phyloP scores from a whole-genome alignment of 2,888 invertebrate species.

The Latheticus oryzae region DNA sequence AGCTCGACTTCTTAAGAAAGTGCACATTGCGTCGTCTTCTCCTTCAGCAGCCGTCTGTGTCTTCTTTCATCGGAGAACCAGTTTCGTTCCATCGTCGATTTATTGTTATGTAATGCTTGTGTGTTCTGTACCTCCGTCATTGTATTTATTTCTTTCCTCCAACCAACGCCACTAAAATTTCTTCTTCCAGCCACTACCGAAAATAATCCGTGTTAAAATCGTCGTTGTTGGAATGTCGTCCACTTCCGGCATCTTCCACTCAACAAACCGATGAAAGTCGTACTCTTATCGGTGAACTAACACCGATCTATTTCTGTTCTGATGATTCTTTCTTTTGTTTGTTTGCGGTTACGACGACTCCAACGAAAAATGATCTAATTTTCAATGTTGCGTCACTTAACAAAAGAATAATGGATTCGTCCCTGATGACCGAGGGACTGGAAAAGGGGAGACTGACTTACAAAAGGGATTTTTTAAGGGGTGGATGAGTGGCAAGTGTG shows the following conservation, averaged over 20 bases:
- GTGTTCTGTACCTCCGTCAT: constrained; percentile 20
- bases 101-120: constrained; percentile 41
- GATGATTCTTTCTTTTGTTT: constrained; percentile 17
- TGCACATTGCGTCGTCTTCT: constrained; percentile 47
- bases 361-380: constrained; percentile 33
- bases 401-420: constrained; percentile 34
- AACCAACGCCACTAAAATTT: too few relatives aligned
- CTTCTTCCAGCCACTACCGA: constrained; percentile 5
- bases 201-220: constrained; percentile 46
- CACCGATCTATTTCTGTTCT: constrained; percentile 24
- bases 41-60: constrained; percentile 38
- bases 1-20: constrained; percentile 45
- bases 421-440: constrained; percentile 31
- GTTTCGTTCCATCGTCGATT: constrained; percentile 45
- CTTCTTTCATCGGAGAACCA: constrained; percentile 44
- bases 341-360: constrained; percentile 27
- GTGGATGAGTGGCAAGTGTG: constrained; percentile 49
- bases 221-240: constrained; percentile 52
- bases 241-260: constrained; percentile 52
- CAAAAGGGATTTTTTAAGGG: constrained; percentile 29
- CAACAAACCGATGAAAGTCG: constrained; percentile 52
- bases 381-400: constrained; percentile 32
- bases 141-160: constrained; percentile 8
- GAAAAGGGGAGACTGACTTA: constrained; percentile 15
- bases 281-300: constrained; percentile 46